Evolutionary conservation across 1,140 invertebrate genomes (phyloP).

Genomic region (Neodiprion fabricii): DNA sequence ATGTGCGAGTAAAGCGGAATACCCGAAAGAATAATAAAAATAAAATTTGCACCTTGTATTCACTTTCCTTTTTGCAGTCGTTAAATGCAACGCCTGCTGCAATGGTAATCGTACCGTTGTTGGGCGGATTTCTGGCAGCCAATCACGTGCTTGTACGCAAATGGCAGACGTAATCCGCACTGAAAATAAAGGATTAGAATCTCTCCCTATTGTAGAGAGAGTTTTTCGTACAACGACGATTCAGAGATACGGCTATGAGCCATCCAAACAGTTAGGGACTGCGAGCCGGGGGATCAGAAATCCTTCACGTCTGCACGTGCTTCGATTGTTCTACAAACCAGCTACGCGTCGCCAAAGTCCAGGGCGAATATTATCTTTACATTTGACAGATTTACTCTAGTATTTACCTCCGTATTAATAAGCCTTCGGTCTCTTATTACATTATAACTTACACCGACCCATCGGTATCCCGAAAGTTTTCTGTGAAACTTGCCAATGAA

Average conservation of each 20-base stretch:
- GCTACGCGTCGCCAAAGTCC: background rate
- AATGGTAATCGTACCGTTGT: too few relatives aligned
- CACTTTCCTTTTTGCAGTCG: too few relatives aligned
- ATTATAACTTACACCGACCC: too few relatives aligned
- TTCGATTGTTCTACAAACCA: background rate
- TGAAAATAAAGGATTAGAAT: constrained; percentile 6
- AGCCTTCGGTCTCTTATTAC: too few relatives aligned
- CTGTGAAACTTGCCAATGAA: too few relatives aligned
- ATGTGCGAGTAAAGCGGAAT: background rate
- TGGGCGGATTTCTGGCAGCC: too few relatives aligned
- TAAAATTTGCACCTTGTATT: background rate
- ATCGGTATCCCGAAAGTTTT: too few relatives aligned
- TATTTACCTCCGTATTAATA: too few relatives aligned
- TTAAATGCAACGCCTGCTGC: too few relatives aligned
- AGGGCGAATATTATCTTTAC: background rate
- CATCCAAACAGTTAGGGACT: background rate
- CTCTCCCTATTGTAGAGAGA: background rate
- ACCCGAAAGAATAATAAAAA: background rate
- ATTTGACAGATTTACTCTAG: too few relatives aligned
- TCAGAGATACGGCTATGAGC: background rate
- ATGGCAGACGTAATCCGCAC: background rate
- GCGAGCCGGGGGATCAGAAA: background rate
- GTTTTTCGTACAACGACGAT: background rate
- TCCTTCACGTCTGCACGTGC: constrained; percentile 6
- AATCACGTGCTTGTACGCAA: too few relatives aligned